Base-by-base conservation (phyloP, 2,797 vertebrate species). In the Pipistrellus pygmaeus region DNA sequence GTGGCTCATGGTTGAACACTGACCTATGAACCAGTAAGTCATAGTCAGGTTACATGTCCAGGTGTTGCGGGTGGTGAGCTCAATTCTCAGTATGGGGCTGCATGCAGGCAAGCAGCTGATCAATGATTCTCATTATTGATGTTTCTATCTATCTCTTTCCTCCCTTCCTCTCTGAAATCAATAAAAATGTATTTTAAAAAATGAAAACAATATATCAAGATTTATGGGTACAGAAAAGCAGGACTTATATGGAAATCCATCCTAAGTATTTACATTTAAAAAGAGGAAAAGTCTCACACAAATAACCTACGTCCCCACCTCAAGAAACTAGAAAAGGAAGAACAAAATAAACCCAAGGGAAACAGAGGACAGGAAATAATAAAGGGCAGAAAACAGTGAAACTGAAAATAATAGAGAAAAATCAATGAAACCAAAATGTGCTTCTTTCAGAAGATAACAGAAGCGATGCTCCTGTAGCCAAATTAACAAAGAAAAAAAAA, bases 261-360 rank as follows among this genome's bases (percentile, higher is more conserved):
- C 44, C 38, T 57, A 44, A 68, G 80, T 88, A 15, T 64, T 78
- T 68, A 78, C 8, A 64, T 20, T 73, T 46, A 30, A 46, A 91
- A 85, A 91, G 17, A 88, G 14, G 13, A 85, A 72, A 84, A 4
- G 11, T 75, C 57, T 88, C 66, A 75, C 80, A 46, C 8, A 38
- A 55, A 66, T 89, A 92, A 85, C 46, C 80, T 66, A 78, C 48
- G 35, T 75, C 78, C 32, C 44, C 23, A 81, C 38, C 48, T 85
- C 41, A 80, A 88, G n/a, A 66, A 89, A 60, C 57, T 84, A 73
- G n/a, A 85, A 85, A 69, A 83, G 12, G 27, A 64, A 81, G n/a
- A 76, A 62, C 9, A 78, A 76, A 91, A 94, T 87, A 76, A 94
- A 87, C 6, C 32, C 30, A 71, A 91, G 68, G 35, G 30, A 88